Percentiles rank a stretch among this genome's conserved stretches.
These are phyloP conservation scores for Nothura maculosa DNA, from an alignment of 2,797 vertebrate genomes.

Conservation along the genomic window DNA sequence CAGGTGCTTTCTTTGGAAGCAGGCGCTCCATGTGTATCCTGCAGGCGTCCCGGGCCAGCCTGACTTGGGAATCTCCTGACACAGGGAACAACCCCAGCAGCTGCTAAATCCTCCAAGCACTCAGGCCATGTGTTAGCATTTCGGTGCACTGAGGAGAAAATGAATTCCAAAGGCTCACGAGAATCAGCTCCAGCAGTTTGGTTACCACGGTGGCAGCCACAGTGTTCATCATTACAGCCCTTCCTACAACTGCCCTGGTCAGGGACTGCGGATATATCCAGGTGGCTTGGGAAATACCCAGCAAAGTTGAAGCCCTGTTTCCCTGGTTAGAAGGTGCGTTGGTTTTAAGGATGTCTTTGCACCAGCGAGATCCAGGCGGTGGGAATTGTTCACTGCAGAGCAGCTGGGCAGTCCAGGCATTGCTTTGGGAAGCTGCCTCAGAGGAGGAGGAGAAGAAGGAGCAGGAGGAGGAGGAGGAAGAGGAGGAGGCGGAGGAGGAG, in stretches of 20 bases:
- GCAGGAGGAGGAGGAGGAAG: too few relatives aligned
- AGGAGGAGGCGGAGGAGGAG: background rate
- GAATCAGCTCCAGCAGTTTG: background rate
- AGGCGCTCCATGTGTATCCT: background rate
- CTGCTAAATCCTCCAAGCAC: background rate
- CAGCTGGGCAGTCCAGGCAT: background rate
- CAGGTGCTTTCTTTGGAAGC: background rate
- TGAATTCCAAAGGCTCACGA: background rate
- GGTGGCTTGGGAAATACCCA: background rate
- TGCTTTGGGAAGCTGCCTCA: background rate
- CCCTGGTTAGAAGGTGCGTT: background rate
- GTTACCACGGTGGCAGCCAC: background rate
- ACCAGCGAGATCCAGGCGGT: background rate
- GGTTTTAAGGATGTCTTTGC: background rate
- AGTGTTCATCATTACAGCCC: background rate
- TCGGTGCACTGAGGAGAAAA: background rate
- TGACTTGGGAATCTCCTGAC: background rate
- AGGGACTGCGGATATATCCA: background rate
- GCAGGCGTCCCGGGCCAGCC: background rate
- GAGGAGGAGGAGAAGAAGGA: background rate
- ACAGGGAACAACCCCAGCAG: background rate
- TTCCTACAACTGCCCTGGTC: background rate
- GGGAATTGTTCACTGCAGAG: background rate
- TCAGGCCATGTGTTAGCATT: background rate
- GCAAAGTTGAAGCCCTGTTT: background rate